These are phyloP conservation scores for Octodon degus DNA, from an alignment of 2,113 vertebrate genomes.

Conservation along the genomic window DNA sequence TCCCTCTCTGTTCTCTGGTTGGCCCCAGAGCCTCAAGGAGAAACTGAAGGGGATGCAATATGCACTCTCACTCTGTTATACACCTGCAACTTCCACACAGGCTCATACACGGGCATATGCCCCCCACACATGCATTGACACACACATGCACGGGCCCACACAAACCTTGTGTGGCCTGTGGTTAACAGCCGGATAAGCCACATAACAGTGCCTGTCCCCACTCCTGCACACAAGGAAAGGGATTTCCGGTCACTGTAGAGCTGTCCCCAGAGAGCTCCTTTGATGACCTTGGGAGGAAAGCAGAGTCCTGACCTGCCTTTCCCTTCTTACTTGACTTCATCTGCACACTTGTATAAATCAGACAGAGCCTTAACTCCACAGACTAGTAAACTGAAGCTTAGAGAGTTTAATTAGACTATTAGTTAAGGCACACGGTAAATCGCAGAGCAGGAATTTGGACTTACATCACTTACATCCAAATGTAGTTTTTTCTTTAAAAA, in stretches of 20 bases:
- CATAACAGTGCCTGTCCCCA: not conserved
- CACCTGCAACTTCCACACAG: not conserved
- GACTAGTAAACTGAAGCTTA: not conserved
- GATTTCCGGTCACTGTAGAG: no score
- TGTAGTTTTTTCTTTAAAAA: not conserved
- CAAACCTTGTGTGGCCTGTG: not conserved
- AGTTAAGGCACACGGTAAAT: not conserved
- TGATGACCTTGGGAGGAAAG: not conserved
- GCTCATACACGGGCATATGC: not conserved
- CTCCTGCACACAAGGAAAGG: not conserved
- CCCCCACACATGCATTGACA: not conserved
- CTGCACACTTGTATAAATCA: not conserved
- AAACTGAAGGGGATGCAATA: not conserved
- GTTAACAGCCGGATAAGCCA: not conserved
- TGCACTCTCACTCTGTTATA: not conserved
- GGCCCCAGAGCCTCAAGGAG: not conserved
- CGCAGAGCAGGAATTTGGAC: not conserved
- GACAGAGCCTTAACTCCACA: not conserved
- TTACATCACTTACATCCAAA: not conserved
- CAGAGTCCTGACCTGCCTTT: not conserved
- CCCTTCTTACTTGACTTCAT: not conserved
- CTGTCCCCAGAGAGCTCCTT: not conserved
- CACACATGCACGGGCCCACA: not conserved
- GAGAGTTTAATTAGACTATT: not conserved
- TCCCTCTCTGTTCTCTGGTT: not conserved